Evolutionary conservation across 2,888 invertebrate species (phyloP), one percentile per base, ranked within the genome.

Genomic region (Clivina fossor): DNA sequence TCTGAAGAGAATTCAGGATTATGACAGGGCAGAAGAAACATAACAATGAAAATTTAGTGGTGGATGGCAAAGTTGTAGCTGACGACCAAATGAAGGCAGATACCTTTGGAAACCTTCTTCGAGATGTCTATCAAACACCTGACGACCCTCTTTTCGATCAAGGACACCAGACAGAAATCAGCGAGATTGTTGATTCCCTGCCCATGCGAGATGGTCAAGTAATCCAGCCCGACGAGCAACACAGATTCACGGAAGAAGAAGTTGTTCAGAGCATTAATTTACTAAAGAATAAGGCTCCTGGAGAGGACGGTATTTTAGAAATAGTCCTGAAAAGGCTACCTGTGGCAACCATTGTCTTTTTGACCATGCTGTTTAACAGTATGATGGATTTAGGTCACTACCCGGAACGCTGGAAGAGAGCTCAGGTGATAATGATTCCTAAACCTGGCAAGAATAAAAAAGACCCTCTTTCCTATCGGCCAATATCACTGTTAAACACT

Each of bases 241-340:
- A 16, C 4, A 18, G 13, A 2, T 20, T 49, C 9, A 37, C 37
- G 3, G 48, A 37, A 13, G 37, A 38, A 2, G 30, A 38, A 15
- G 50, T 38, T 3, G 1, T 19, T 2, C 7, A 4, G 1, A 9
- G n/a, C 1, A 50, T 40, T 2, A 16, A 2, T 8, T n/a, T 15
- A 13, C 2, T 2, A 1, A 38, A 40, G 13, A 40, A 38, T 4
- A 37, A 13, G 7, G 24, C 38, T 18, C 50, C 50, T 4, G 38
- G 38, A 28, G 48, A 49, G 16, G 48, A 49, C 15, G 24, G 15
- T 1, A 49, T 49, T 8, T 37, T 16, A 1, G 8, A 48, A 19
- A 9, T 1, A 7, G 8, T 11, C 1, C 38, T 50, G 1, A 50
- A 50, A 30, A 16, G 18, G 1, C 30, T 50, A 5, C 38, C 48